Percentiles rank a stretch among this genome's conserved stretches.
Evolutionary conservation across 2,113 vertebrate genomes (phyloP).

Genomic region (Eptesicus fuscus): DNA sequence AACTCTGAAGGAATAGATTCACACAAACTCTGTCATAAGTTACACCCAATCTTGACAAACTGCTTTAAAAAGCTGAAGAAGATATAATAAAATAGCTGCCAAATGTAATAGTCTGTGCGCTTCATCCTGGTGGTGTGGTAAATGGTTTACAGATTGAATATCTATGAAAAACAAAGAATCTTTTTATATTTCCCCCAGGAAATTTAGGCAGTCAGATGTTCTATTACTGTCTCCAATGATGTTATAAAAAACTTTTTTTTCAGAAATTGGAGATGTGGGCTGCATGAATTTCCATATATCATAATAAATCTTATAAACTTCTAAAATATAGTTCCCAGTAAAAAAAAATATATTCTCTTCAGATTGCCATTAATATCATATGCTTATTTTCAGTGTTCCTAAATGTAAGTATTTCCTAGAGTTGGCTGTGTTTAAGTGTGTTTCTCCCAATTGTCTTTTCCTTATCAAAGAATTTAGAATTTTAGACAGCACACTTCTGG

Average conservation of each 20-base stretch:
- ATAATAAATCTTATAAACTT: conserved; percentile 36
- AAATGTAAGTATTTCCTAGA: neutral
- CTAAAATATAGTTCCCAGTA: conserved; percentile 8
- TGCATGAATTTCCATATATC: conserved; percentile 47
- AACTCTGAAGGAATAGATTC: neutral
- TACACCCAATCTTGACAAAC: conserved; percentile 12
- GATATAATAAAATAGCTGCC: conserved; percentile 9
- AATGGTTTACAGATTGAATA: conserved; percentile 39
- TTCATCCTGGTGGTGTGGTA: neutral
- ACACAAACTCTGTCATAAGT: neutral
- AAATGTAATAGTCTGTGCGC: neutral
- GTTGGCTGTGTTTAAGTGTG: neutral
- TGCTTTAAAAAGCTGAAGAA: conserved; percentile 16
- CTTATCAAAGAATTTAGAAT: neutral
- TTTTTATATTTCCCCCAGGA: conserved; percentile 25
- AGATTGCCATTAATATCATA: neutral
- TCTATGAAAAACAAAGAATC: conserved; percentile 34
- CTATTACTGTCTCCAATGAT: conserved; percentile 30
- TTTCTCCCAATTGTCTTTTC: neutral
- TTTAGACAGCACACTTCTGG: neutral
- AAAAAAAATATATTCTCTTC: conserved; percentile 12
- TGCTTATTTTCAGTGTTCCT: neutral
- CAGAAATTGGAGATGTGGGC: conserved; percentile 30
- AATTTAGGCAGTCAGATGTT: conserved; percentile 25
- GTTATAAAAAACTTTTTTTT: neutral